These are phyloP conservation scores for Caloenas nicobarica DNA, from an alignment of 2,113 vertebrate species.

Conservation along the genomic window DNA sequence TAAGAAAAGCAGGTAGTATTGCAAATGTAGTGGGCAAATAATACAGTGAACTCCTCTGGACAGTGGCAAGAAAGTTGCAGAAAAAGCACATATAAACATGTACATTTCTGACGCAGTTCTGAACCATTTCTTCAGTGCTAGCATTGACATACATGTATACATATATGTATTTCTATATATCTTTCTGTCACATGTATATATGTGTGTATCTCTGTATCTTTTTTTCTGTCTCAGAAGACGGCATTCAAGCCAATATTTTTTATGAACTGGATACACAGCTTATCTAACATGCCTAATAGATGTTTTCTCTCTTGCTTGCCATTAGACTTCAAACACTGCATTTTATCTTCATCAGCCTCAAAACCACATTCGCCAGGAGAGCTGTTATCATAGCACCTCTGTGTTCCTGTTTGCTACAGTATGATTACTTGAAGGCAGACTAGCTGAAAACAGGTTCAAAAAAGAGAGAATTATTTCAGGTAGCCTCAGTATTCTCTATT, in stretches of 20 bases:
- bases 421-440: neutral
- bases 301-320: neutral
- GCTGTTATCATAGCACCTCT: neutral
- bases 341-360: neutral
- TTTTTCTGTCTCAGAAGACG: neutral
- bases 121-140: neutral
- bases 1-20: neutral
- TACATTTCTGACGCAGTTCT: neutral
- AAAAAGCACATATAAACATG: neutral
- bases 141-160: neutral
- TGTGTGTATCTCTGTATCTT: neutral
- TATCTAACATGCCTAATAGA: neutral
- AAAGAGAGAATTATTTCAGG: neutral
- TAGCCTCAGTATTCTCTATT: neutral
- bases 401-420: neutral
- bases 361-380: neutral
- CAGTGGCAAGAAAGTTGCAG: neutral
- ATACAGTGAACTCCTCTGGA: neutral
- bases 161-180: neutral
- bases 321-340: constrained; percentile 3
- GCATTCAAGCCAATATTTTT: neutral
- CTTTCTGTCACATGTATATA: neutral
- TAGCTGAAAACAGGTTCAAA: neutral
- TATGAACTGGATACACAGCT: neutral
- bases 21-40: neutral